Percentiles rank a stretch among this genome's conserved stretches.
phyloP scores from a whole-genome alignment of 2,888 invertebrate genomes.

The Ormyrus thymus region DNA sequence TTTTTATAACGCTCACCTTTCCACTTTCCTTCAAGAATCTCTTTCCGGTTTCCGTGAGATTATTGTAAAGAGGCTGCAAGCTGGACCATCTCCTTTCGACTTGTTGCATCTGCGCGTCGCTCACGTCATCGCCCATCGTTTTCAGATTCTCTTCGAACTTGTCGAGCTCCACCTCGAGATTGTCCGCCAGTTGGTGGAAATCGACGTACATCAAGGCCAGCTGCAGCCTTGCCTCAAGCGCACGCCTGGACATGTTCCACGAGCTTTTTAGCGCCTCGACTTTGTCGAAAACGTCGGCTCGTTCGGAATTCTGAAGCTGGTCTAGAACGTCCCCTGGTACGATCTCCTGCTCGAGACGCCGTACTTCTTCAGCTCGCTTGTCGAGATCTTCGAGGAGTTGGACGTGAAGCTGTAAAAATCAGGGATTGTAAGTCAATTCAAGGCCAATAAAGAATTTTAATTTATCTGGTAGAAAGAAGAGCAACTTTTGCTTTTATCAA shows the following conservation, averaged over 20 bases:
- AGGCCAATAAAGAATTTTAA: too few relatives aligned
- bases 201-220: slow-evolving; percentile 82
- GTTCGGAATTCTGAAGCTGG: slow-evolving; percentile 81
- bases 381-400: slow-evolving; percentile 84
- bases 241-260: slow-evolving; percentile 80
- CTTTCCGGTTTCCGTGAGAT: slow-evolving; percentile 81
- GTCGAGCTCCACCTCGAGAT: slow-evolving; percentile 81
- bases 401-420: slow-evolving; percentile 79
- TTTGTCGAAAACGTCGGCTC: slow-evolving; percentile 80
- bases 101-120: slow-evolving; percentile 76
- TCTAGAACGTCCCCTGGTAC: slow-evolving; percentile 78
- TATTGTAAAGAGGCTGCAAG: slow-evolving; percentile 80
- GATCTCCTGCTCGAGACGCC: slow-evolving; percentile 70
- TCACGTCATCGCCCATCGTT: slow-evolving; percentile 75
- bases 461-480: too few relatives aligned
- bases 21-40: slow-evolving; percentile 80
- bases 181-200: slow-evolving; percentile 83
- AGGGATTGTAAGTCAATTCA: too few relatives aligned
- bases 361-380: slow-evolving; percentile 81
- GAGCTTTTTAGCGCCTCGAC: slow-evolving; percentile 80
- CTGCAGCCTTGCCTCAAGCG: slow-evolving; percentile 80
- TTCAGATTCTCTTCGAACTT: slow-evolving; percentile 79
- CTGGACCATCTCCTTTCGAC: slow-evolving; percentile 82
- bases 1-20: slow-evolving; percentile 74
- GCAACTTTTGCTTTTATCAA: too few relatives aligned